These are phyloP conservation scores for Synanceia verrucosa DNA, from an alignment of 2,797 vertebrate species.

Conservation along the genomic window DNA sequence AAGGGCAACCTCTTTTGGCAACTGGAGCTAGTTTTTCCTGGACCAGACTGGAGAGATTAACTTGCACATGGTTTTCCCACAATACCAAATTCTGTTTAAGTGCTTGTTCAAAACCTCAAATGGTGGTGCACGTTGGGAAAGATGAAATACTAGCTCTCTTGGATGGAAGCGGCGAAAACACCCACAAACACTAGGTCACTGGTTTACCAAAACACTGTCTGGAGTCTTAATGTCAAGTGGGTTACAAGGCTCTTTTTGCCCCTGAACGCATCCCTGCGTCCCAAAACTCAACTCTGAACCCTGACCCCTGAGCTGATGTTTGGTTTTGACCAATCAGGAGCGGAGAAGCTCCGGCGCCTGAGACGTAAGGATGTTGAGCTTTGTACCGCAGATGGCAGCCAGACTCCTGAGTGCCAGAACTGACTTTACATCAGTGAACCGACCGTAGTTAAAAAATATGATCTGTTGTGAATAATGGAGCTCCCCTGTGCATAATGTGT, in stretches of 20 bases:
- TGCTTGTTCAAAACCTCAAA: constrained; percentile 66
- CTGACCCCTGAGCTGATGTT: constrained; percentile 36
- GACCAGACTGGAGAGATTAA: constrained; percentile 63
- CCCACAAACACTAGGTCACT: constrained; percentile 48
- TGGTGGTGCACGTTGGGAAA: constrained; percentile 62
- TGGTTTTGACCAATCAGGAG: constrained; percentile 44
- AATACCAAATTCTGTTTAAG: constrained; percentile 65
- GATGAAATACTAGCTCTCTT: constrained; percentile 58
- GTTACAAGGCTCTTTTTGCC: constrained; percentile 18
- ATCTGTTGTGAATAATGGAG: constrained; percentile 49
- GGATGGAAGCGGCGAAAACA: constrained; percentile 36
- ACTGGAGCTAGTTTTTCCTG: constrained; percentile 58
- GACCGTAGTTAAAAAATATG: constrained; percentile 47
- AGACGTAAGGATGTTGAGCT: constrained; percentile 39
- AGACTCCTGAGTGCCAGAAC: constrained; percentile 55
- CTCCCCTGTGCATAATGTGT: constrained; percentile 39
- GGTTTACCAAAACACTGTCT: constrained; percentile 57
- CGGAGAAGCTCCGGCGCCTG: constrained; percentile 20
- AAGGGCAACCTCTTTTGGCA: constrained; percentile 66
- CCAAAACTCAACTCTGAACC: constrained; percentile 59
- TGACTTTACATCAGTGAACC: constrained; percentile 48
- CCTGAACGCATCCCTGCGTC: constrained; percentile 16
- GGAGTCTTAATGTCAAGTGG: constrained; percentile 49
- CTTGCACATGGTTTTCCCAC: constrained; percentile 68
- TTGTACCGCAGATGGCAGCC: constrained; percentile 67